Evolutionary conservation across 2,888 invertebrate genomes (phyloP), one percentile per base, ranked within the genome.

Genomic region (Eupithecia dodoneata): DNA sequence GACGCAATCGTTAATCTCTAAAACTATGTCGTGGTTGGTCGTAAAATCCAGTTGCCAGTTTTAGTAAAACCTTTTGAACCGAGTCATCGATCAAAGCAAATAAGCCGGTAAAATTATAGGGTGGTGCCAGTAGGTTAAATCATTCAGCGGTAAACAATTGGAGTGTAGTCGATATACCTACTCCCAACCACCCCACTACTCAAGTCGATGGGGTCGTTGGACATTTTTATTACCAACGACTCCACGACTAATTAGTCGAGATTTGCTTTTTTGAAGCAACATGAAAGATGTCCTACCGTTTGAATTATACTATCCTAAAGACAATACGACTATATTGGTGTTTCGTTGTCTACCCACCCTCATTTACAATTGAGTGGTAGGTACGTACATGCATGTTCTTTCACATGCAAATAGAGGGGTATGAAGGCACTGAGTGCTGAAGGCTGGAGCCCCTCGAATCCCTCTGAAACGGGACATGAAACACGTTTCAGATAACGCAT

Each of bases 401-500:
- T 92, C 89, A 88, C 83, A 92, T 92, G 91, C 89, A 91, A 92
- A 92, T 92, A 84, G 84, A 81, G 80, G 82, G 85, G 84, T 81
- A 84, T 82, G 82, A 82, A 84, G 77, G 74, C 81, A 79, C 76
- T 79, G 76, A 79, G 79, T 74, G 76, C 76, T 74, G 72, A 76
- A 69, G 67, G 75, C 74, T 75, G 66, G 63, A 74, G 76, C 74
- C 72, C 69, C 73, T 73, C 72, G 79, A 72, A 76, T 81, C 79
- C 77, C 78, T 77, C 79, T 81, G 86, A 86, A 85, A 86, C 85
- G 85, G 83, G 88, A 91, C 89, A 90, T 87, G 89, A 86, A 91
- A 90, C 89, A 87, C 90, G 90, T 92, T 91, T 93, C 89, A 90
- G 87, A 88, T 89, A 91, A 90, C 88, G 89, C 90, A 93, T 91